These are phyloP conservation scores for Ifrita kowaldi DNA, from an alignment of 2,113 vertebrate species.

Conservation along the genomic window DNA sequence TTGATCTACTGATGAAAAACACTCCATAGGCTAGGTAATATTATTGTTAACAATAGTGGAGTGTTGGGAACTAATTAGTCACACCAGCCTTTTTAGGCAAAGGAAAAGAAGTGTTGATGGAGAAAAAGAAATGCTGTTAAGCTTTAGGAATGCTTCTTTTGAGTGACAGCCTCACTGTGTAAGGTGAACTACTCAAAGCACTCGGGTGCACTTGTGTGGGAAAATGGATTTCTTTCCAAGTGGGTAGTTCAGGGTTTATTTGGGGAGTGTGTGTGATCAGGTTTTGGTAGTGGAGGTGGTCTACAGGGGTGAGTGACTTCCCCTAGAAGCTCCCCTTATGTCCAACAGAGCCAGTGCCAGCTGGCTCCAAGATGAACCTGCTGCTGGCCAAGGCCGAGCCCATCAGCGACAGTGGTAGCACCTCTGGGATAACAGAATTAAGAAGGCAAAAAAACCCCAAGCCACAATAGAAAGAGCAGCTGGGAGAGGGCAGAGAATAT, in stretches of 20 bases:
- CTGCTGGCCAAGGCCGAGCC: fast-evolving
- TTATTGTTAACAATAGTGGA: slow-evolving; percentile 17
- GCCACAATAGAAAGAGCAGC: background rate
- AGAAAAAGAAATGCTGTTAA: background rate
- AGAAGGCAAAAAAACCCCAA: background rate
- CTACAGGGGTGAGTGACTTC: background rate
- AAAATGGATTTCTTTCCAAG: slow-evolving; percentile 22
- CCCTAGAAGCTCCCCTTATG: background rate
- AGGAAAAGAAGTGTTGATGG: background rate
- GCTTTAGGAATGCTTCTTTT: background rate
- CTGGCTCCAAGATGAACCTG: background rate
- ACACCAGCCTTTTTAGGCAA: background rate
- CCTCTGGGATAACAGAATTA: background rate
- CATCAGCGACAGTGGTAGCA: background rate
- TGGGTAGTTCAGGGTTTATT: background rate
- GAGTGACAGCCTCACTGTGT: background rate
- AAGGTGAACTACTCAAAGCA: background rate
- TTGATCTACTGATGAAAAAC: slow-evolving; percentile 41
- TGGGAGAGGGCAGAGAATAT: background rate
- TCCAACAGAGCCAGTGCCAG: background rate
- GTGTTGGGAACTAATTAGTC: slow-evolving; percentile 24
- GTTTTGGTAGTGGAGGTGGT: background rate
- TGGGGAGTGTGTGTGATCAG: background rate
- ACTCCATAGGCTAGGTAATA: background rate
- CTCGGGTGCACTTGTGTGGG: background rate